These are phyloP conservation scores for Dynastes tityus DNA, from an alignment of 2,888 invertebrate species.

Conservation along the genomic window DNA sequence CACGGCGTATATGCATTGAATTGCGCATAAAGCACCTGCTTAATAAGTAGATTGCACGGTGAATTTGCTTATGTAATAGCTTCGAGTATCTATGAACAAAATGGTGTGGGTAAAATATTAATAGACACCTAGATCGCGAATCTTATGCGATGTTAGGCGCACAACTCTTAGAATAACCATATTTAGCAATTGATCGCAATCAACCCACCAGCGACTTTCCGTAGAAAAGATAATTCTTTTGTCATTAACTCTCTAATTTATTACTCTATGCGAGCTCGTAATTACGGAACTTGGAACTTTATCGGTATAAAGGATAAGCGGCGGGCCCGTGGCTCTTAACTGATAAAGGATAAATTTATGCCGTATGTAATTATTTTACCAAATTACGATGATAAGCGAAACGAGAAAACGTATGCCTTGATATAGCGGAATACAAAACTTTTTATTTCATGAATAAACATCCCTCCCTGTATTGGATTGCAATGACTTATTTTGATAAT, in stretches of 20 bases:
- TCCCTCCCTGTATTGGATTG: too few species aligned
- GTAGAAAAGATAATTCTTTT: conserved; percentile 48
- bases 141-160: neutral
- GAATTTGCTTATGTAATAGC: too few species aligned
- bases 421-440: too few species aligned
- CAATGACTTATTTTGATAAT: too few species aligned
- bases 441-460: too few species aligned
- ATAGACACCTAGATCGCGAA: neutral
- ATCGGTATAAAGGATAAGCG: conserved; percentile 46
- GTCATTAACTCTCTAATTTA: conserved; percentile 52
- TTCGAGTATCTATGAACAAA: too few species aligned
- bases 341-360: conserved; percentile 44
- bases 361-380: conserved; percentile 38
- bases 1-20: too few species aligned
- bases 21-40: too few species aligned
- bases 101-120: too few species aligned
- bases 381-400: conserved; percentile 37
- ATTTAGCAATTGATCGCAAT: conserved; percentile 41
- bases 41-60: too few species aligned
- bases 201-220: conserved; percentile 28
- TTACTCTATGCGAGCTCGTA: conserved; percentile 43
- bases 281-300: conserved; percentile 51
- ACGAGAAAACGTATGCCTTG: conserved; percentile 10
- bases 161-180: conserved; percentile 20
- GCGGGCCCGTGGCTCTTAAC: conserved; percentile 21